Evolutionary conservation across 2,113 vertebrate species (phyloP).

Genomic region (Hemichromis elongatus): DNA sequence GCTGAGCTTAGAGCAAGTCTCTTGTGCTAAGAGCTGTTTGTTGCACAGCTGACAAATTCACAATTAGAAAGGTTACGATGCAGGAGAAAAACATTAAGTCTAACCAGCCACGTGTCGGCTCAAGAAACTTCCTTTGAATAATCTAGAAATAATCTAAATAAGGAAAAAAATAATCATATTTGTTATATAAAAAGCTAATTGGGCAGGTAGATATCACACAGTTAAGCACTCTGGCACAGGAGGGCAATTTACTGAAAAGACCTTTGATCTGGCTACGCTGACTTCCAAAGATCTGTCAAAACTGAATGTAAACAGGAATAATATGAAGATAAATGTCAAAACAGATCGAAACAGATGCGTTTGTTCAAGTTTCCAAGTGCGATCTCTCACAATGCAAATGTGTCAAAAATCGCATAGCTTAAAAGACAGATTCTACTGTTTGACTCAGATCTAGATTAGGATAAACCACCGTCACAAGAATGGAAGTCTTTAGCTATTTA

Average conservation of each 20-base stretch:
- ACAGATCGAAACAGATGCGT: conserved; percentile 10
- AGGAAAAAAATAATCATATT: background rate
- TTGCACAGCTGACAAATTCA: conserved; percentile 36
- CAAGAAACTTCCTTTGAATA: background rate
- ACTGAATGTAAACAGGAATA: conserved; percentile 10
- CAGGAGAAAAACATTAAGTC: background rate
- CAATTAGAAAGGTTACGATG: conserved; percentile 2
- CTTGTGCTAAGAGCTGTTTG: conserved; percentile 38
- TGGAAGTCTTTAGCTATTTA: background rate
- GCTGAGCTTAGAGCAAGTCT: conserved; percentile 10
- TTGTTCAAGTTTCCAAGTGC: background rate
- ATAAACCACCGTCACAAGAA: background rate
- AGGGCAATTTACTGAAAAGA: background rate
- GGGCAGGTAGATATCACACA: conserved; percentile 1
- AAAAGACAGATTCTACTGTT: background rate
- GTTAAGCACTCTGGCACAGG: background rate
- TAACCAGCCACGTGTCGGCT: background rate
- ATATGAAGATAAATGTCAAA: conserved; percentile 37
- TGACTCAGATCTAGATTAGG: background rate
- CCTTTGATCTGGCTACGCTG: conserved; percentile 30
- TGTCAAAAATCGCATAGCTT: background rate
- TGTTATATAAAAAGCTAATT: conserved; percentile 25
- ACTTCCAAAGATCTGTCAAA: conserved; percentile 15
- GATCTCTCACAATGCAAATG: background rate
- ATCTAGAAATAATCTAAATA: background rate